Conservation (phyloP, 2,113 vertebrate species). For the Eublepharis macularius region DNA sequence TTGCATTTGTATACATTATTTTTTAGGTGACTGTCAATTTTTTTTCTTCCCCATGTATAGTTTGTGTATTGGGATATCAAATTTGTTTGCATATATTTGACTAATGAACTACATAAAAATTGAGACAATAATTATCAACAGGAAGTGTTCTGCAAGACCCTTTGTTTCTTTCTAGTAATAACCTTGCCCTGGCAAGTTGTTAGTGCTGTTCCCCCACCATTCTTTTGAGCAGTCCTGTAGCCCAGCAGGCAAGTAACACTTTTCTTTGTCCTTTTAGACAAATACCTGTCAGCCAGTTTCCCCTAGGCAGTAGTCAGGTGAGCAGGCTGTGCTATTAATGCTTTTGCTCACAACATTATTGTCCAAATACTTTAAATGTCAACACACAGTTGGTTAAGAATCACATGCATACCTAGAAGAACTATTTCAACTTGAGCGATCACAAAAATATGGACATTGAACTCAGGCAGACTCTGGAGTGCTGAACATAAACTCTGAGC, state of each 20-base stretch:
- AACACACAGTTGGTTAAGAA: constrained; percentile 12
- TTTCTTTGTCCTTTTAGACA: not conserved
- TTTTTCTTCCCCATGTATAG: no score
- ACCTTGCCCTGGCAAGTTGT: constrained; percentile 20
- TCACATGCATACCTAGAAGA: constrained; percentile 43
- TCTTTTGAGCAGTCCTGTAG: rapidly evolving
- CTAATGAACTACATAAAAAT: not conserved
- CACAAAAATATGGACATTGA: not conserved
- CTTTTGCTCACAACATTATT: constrained; percentile 52
- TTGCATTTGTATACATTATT: no score
- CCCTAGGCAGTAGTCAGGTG: not conserved
- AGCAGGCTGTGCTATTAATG: not conserved
- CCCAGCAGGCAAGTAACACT: not conserved
- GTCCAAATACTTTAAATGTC: constrained; percentile 17
- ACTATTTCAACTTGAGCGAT: constrained; percentile 20
- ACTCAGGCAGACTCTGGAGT: no score
- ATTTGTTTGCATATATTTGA: not conserved
- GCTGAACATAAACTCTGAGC: no score
- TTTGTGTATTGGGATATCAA: no score
- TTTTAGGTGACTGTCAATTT: no score
- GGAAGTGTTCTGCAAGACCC: not conserved
- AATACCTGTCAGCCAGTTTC: not conserved
- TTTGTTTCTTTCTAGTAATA: constrained; percentile 28
- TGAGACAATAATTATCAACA: not conserved
- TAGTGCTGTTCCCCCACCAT: not conserved